Evolutionary conservation across 2,888 invertebrate genomes (phyloP), one percentile per base, ranked within the genome.

Genomic region (Lasiommata megera): DNA sequence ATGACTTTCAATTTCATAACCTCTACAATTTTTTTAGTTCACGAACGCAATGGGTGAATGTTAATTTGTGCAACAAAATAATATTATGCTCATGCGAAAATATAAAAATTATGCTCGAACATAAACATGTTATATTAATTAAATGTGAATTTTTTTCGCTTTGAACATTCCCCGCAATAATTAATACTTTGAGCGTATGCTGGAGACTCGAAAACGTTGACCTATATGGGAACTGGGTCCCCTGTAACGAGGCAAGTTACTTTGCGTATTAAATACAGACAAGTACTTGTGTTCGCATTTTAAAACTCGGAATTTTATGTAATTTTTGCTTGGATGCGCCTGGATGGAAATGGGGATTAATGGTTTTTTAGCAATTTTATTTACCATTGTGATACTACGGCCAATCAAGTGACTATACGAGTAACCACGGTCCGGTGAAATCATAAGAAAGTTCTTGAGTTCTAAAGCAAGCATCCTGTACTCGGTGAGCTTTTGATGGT

Each of bases 161-260:
- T 46, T 46, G 46, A 56, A 44, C 23, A 40, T 56, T 59, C 56
- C 44, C 56, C 18, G 43, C 48, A 57, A 54, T 62, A 62, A 62
- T 62, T 62, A 62, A 60, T 62, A 60, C 54, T 57, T 57, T 56
- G 37, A 55, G 41, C 55, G 51, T 54, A 43, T 52, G 56, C 37
- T 47, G 60, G 52, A 58, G 50, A 50, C 60, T 62, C 48, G 62
- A 58, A 60, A 58, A 60, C 48, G 48, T 55, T 58, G 60, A 62
- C 62, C 60, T 54, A 57, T 37, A 57, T 55, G 60, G 12, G 37
- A 62, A 62, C 55, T 62, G 52, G 62, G 62, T 62, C 57, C 54
- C 34, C 57, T 57, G 62, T 58, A 62, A 54, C 62, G 60, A 60
- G 54, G 56, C 50, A 51, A 59, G 59, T 51, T 60, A 56, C 60